Percentiles rank a stretch among this genome's conserved stretches.
These are phyloP conservation scores for Cheilosia impressa DNA, from an alignment of 2,888 invertebrate genomes.

Conservation along the genomic window DNA sequence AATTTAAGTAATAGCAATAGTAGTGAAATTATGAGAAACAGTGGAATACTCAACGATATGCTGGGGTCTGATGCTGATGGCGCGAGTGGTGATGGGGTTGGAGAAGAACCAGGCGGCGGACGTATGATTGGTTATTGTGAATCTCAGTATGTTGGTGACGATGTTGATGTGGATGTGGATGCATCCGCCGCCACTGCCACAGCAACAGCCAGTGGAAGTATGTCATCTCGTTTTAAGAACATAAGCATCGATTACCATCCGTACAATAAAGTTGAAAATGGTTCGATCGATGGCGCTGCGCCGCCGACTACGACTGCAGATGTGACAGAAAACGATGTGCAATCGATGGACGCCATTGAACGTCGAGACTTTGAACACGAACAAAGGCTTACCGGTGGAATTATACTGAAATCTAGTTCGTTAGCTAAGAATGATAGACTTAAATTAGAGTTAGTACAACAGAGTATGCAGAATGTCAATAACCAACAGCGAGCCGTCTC, in stretches of 20 bases:
- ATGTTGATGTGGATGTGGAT: conserved; percentile 44
- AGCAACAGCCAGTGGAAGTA: conserved; percentile 76
- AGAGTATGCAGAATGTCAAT: conserved; percentile 57
- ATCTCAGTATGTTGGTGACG: conserved; percentile 63
- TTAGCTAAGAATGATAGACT: conserved; percentile 81
- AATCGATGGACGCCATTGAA: conserved; percentile 83
- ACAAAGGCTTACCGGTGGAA: conserved; percentile 82
- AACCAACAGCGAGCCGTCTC: conserved; percentile 80
- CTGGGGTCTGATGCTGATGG: conserved; percentile 30
- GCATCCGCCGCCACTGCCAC: not conserved
- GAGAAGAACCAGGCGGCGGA: not conserved
- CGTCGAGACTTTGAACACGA: conserved; percentile 83
- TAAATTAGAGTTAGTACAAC: conserved; percentile 81
- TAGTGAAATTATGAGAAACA: conserved; percentile 60
- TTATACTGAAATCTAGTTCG: conserved; percentile 81
- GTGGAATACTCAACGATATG: conserved; percentile 60
- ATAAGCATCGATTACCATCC: conserved; percentile 79
- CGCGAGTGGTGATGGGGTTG: not conserved
- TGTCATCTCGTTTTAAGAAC: conserved; percentile 81
- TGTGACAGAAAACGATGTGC: conserved; percentile 80
- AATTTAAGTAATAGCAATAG: conserved; percentile 53
- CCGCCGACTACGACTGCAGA: conserved; percentile 14
- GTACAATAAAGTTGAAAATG: conserved; percentile 24
- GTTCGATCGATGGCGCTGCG: conserved; percentile 26
- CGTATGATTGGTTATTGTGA: conserved; percentile 21